phyloP scores from a whole-genome alignment of 2,113 vertebrate genomes.

The Penelope pileata region DNA sequence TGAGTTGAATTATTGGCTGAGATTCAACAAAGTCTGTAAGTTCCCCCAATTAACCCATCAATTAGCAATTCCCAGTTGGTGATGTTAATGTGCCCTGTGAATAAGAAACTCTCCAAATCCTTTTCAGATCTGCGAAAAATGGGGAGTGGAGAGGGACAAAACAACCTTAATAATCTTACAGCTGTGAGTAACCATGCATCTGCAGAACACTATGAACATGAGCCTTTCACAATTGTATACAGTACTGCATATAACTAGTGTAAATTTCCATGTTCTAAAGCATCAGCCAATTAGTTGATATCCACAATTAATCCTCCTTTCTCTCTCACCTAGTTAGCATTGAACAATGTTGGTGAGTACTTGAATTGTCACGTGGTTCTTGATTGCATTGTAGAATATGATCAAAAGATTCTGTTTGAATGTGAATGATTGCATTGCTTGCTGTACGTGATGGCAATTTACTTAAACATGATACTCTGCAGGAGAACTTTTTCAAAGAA shows the following conservation, averaged over 20 bases:
- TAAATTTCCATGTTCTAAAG: conserved; percentile 51
- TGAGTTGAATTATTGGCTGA: conserved; percentile 61
- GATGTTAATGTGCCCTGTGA: conserved; percentile 20
- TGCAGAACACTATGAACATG: not conserved
- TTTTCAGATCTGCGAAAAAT: conserved; percentile 26
- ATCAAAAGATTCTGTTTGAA: conserved; percentile 80
- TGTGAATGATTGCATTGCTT: conserved; percentile 75
- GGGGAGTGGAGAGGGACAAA: not conserved
- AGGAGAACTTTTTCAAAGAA: conserved; percentile 80
- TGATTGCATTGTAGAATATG: conserved; percentile 79
- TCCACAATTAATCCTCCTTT: conserved; percentile 69
- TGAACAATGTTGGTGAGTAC: conserved; percentile 31
- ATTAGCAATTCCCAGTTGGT: conserved; percentile 53
- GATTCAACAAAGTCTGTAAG: conserved; percentile 63
- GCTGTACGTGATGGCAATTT: conserved; percentile 79
- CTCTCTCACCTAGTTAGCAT: conserved; percentile 71
- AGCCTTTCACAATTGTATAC: not conserved
- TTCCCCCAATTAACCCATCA: conserved; percentile 72
- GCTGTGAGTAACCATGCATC: not conserved
- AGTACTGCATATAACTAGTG: not conserved
- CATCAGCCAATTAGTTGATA: conserved; percentile 40
- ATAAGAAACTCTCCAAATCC: conserved; percentile 44
- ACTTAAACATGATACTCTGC: conserved; percentile 84
- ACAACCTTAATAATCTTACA: not conserved
- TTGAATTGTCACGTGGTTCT: conserved; percentile 77